Base-by-base conservation (phyloP, 2,888 invertebrate species). In the Endomychus coccineus region DNA sequence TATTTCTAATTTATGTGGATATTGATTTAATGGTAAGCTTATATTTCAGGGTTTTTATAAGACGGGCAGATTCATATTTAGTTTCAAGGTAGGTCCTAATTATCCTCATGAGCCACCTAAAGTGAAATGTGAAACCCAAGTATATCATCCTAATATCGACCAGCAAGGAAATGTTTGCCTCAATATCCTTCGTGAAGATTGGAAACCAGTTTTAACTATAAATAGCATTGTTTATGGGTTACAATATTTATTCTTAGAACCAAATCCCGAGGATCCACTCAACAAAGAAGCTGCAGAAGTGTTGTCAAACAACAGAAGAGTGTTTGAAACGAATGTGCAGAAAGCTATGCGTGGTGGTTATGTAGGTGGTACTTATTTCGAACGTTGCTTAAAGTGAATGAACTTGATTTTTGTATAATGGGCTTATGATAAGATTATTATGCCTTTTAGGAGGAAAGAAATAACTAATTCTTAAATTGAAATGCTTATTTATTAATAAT, bases 221-320 rank as follows among this genome's bases (percentile, higher is more conserved):
- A 96, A 92, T 69, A 92, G 95, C 48, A 90, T 97, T 68, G 90
- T 97, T 38, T 96, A 96, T 69, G 96, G 96, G 49, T 75, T 97
- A 58, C 95, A 95, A 67, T 96, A 94, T 76, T 78, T 96, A 61
- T 96, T 96, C 67, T 70, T 95, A 79, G 97, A 97, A 71, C 97
- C 96, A 29, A 97, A 97, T 70, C 94, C 96, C 2, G 96, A 97
- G 69, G 97, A 97, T 72, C 97, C 96, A 6, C 67, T 97, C 51
- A 97, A 97, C 68, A 96, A 96, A 70, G 96, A 97, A 69, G 96
- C 96, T 9, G 96, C 97, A 2, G 95, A 96, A 65, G 91, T 96
- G 40, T 75, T 97, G 48, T 92, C 94, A 62, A 90, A 83, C 64
- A 96, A 95, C 69, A 75, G 91, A 61, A 77, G 92, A 55, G 71